Evolutionary conservation across 2,797 vertebrate genomes (phyloP), one percentile per base, ranked within the genome.

Genomic region (Liasis olivaceus): DNA sequence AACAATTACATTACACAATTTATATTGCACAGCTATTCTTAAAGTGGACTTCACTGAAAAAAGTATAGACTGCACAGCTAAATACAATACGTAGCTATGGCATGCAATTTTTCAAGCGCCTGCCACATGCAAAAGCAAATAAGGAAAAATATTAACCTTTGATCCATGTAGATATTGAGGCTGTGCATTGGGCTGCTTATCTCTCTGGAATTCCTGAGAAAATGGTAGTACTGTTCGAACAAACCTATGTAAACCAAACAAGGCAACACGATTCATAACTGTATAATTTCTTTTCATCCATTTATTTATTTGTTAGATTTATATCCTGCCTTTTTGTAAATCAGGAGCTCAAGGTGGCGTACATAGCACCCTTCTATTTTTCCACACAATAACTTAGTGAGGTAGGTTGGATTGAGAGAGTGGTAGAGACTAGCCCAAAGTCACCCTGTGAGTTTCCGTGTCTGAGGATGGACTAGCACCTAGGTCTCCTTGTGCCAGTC

Each of bases 191-290:
- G 99, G 99, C 4, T 98, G 99, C 93, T 99, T 99, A 97, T 99
- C 99, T 92, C 99, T 98, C 96, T 99, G 99, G 97, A 99, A 99
- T 97, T 99, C 99, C 97, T 99, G 99, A 95, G 99, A 99, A 97
- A 99, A 99, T 0, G 99, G 98, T 93, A 99, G 97, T 91, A 99
- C 97, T 0, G 99, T 99, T 91, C 99, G 99, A 96, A 99, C 99
- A 97, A 99, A 99, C 95, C 99, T 99, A 94, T 8, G 87, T 85
- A 2, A 91, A 90, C 47, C 58, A 92, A 92, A 94, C 60, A 95
- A 89, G n/a, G 90, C 69, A 1, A 90, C 54, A 56, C 42, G 87
- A 93, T 89, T 93, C 91, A 89, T 1, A 63, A 93, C 0, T 4
- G 0, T 69, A 28, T 0, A 0, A 72, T 11, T n/a, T 47, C 62